These are phyloP conservation scores for Rhinichthys klamathensis DNA, from an alignment of 2,113 vertebrate genomes.

Conservation along the genomic window DNA sequence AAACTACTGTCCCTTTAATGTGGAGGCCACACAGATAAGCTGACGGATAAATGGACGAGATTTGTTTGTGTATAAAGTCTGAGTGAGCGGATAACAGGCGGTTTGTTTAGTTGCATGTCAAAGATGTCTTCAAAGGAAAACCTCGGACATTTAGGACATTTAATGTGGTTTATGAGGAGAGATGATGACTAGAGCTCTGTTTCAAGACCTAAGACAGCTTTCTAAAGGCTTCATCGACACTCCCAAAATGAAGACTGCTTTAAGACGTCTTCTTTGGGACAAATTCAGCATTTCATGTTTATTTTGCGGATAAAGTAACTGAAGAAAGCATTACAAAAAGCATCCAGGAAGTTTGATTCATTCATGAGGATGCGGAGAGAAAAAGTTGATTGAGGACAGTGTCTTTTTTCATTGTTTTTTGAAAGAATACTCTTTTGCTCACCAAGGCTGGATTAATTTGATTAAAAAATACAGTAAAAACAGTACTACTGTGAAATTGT, in stretches of 20 bases:
- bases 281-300: not conserved
- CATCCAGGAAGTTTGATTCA: not conserved
- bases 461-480: too few relatives aligned
- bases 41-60: not conserved
- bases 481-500: too few relatives aligned
- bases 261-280: not conserved
- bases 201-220: not conserved
- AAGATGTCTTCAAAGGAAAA: not conserved
- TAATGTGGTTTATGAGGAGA: not conserved
- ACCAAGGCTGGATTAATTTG: too few relatives aligned
- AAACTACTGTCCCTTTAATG: not conserved
- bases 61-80: not conserved
- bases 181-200: not conserved
- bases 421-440: too few relatives aligned
- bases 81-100: not conserved
- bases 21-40: slow-evolving; percentile 12
- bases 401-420: too few relatives aligned
- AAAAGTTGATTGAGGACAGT: too few relatives aligned
- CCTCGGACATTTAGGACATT: not conserved
- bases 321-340: not conserved
- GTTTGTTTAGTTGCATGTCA: not conserved
- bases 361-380: not conserved
- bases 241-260: not conserved
- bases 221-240: not conserved
- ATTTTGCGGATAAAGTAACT: not conserved